Evolutionary conservation across 2,113 vertebrate genomes (phyloP).

Genomic region (Chunga burmeisteri): DNA sequence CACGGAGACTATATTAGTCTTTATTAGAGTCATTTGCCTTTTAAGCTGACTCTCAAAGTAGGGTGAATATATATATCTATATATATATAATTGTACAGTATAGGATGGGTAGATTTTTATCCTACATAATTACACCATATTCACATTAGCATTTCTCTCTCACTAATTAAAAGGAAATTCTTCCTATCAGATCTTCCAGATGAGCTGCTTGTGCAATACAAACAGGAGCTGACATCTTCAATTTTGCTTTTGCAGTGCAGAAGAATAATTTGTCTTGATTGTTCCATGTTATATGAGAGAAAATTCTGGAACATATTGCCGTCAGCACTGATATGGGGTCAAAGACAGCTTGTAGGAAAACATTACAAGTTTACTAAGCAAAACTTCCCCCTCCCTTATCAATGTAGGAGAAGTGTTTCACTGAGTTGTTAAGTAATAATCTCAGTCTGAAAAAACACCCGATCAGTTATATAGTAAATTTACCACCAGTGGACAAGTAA

Average conservation of each 20-base stretch:
- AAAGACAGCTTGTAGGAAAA: background rate
- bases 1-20: background rate
- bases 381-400: fast-evolving
- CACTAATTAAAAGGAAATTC: background rate
- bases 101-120: background rate
- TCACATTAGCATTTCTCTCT: background rate
- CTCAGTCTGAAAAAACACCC: background rate
- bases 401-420: background rate
- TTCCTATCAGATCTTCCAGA: background rate
- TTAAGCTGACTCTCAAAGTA: background rate
- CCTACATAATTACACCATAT: background rate
- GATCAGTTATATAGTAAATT: background rate
- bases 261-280: background rate
- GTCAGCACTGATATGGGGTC: background rate
- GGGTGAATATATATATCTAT: background rate
- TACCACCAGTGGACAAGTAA: background rate
- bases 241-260: background rate
- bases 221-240: background rate
- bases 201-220: background rate
- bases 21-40: background rate
- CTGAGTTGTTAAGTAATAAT: background rate
- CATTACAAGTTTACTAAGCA: background rate
- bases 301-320: background rate
- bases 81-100: background rate
- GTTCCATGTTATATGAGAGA: background rate